These are phyloP conservation scores for Anisognathus igniventris DNA, from an alignment of 2,797 vertebrate species.

Conservation along the genomic window DNA sequence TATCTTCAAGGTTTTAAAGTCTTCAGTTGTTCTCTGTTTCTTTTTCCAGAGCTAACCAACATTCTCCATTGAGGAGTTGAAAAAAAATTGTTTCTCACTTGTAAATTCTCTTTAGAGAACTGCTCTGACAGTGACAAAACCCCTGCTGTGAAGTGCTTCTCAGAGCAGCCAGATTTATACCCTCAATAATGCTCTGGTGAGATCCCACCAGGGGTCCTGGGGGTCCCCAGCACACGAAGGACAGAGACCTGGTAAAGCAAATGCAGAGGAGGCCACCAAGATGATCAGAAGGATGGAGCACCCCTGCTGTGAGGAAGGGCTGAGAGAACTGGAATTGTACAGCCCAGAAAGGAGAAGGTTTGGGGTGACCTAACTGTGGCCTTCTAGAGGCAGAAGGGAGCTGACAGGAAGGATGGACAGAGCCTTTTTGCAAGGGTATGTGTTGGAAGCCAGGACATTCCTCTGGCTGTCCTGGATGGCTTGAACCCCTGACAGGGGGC, in stretches of 20 bases:
- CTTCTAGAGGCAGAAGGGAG: not conserved
- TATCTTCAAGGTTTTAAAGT: not conserved
- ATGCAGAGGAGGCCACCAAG: not conserved
- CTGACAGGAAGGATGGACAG: not conserved
- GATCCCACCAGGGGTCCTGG: not conserved
- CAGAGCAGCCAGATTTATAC: not conserved
- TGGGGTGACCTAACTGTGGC: rapidly evolving
- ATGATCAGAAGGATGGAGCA: not conserved
- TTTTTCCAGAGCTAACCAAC: not conserved
- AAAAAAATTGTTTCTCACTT: not conserved
- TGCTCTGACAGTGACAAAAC: not conserved
- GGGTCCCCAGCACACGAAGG: not conserved
- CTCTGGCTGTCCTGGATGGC: no score
- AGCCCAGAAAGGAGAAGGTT: not conserved
- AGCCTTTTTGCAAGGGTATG: not conserved
- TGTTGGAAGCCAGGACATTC: no score
- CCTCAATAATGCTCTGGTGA: not conserved
- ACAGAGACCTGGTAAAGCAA: not conserved
- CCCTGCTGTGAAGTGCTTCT: not conserved
- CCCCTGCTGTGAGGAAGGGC: not conserved
- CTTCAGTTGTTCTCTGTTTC: not conserved
- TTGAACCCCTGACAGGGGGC: no score
- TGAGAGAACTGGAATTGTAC: not conserved
- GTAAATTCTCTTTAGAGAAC: not conserved
- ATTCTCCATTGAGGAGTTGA: not conserved